Conservation (phyloP, 2,797 vertebrate species). For the Chiroxiphia lanceolata region DNA sequence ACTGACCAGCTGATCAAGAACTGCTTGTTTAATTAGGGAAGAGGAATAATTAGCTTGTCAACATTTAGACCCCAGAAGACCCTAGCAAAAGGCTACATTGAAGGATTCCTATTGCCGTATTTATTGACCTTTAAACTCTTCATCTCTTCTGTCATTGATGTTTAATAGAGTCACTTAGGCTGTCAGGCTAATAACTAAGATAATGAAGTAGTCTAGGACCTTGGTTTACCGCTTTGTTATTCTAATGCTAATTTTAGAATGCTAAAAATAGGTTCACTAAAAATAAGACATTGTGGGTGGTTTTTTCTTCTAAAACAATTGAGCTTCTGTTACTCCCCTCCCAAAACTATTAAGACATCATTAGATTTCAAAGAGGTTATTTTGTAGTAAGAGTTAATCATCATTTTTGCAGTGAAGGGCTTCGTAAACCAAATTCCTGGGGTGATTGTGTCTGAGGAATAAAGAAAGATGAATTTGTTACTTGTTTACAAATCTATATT, state of each 20-base stretch:
- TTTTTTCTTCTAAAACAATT: conserved; percentile 58
- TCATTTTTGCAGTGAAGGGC: conserved; percentile 24
- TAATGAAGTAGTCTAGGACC: conserved; percentile 89
- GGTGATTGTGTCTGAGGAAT: not conserved
- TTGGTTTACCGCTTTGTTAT: conserved; percentile 87
- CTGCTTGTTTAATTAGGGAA: conserved; percentile 80
- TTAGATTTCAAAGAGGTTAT: conserved; percentile 41
- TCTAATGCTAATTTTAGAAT: conserved; percentile 88
- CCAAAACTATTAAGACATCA: conserved; percentile 34
- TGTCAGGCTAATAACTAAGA: conserved; percentile 85
- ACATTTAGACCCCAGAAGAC: conserved; percentile 85
- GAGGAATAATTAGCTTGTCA: conserved; percentile 94
- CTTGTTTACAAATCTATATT: not conserved
- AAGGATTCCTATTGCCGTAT: conserved; percentile 89
- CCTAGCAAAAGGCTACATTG: conserved; percentile 80
- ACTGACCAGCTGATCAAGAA: conserved; percentile 72
- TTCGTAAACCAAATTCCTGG: not conserved
- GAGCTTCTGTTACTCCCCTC: conserved; percentile 50
- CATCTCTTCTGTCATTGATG: conserved; percentile 84
- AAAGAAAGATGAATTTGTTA: not conserved
- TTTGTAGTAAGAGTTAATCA: conserved; percentile 40
- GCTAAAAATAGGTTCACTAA: conserved; percentile 91
- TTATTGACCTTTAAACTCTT: conserved; percentile 91
- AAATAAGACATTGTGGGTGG: conserved; percentile 75
- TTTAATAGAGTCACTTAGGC: conserved; percentile 86